These are phyloP conservation scores for Hirtodrosophila trivittata DNA, from an alignment of 2,888 invertebrate genomes.

Conservation along the genomic window DNA sequence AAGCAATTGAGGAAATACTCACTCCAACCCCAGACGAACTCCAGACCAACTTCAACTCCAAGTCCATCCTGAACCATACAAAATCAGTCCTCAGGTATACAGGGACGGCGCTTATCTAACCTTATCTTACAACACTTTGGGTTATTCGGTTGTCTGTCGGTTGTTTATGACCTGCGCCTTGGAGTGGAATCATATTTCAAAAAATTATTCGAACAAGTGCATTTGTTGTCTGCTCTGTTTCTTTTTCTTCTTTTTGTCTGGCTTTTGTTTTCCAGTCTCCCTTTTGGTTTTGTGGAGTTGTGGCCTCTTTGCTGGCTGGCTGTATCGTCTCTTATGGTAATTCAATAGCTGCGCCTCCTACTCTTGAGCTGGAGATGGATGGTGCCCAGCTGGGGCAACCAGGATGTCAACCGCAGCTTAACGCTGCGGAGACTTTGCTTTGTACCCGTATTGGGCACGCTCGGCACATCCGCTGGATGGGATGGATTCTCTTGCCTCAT, in stretches of 20 bases:
- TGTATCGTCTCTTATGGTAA: constrained; percentile 51
- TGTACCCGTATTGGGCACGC: constrained; percentile 48
- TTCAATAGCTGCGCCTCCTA: constrained; percentile 53
- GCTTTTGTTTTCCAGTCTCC: constrained; percentile 32
- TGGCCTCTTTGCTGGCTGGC: constrained; percentile 9
- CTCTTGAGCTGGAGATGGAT: constrained; percentile 50
- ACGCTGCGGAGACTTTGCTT: constrained; percentile 37
- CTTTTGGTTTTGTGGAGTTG: constrained; percentile 19
- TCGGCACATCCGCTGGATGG: constrained; percentile 68
- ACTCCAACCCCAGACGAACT: constrained; percentile 19
- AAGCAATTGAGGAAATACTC: constrained; percentile 21
- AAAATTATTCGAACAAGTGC: constrained; percentile 69
- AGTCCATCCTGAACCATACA: constrained; percentile 16
- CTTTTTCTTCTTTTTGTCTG: constrained; percentile 17
- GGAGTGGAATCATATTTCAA: constrained; percentile 72
- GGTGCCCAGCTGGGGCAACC: constrained; percentile 69
- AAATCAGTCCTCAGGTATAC: constrained; percentile 44
- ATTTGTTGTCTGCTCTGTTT: constrained; percentile 58
- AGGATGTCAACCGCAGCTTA: constrained; percentile 75
- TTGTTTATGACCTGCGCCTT: constrained; percentile 77
- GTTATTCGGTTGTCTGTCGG: constrained; percentile 28
- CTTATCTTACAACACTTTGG: constrained; percentile 75
- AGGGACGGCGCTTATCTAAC: constrained; percentile 69
- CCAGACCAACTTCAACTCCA: constrained; percentile 7
- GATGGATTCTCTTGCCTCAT: constrained; percentile 64